Evolutionary conservation across 2,888 invertebrate species (phyloP), one percentile per base, ranked within the genome.

Genomic region (Stenchaetothrips biformis): DNA sequence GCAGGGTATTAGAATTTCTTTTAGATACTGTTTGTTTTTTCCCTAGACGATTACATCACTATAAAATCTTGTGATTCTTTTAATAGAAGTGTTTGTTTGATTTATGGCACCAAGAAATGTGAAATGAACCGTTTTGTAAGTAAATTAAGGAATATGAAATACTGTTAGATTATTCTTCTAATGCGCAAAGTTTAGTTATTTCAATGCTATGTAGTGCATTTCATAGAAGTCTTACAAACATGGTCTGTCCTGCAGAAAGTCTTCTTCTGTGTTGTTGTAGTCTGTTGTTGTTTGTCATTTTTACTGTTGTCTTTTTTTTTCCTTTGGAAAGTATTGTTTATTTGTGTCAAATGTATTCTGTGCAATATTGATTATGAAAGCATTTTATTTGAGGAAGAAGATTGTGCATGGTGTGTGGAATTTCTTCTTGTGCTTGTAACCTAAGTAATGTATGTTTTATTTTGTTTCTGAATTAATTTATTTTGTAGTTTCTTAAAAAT

Each of bases 381-480:
- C 1, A 37, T 37, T 37, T 37, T 37, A 37, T 37, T 74, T 74
- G 25, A 53, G 21, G 25, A 74, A 4, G 67, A 25, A 37, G 37
- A 37, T 37, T 37, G 37, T 37, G 37, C 37, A 37, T 37, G 37
- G 37, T 37, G 37, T 37, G 37, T 37, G 37, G 37, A 37, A 53
- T 74, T 74, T 25, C 25, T 74, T 74, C 67, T 11, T 53, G 53
- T 74, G 25, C 37, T 74, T 25, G 25, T 25, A 74, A 74, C 11
- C 25, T 25, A 74, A 25, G 7, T 53, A 25, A 25, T 8, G 11
- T 74, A 74, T 16, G 18, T 59, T 18, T 16, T 59, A 74, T 74
- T 74, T 25, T 74, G 67, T 25, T 74, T 53, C 53, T 53, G 53
- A 53, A 53, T 53, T 74, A 74, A 74, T 74, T 74, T 74, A 74